Conservation (phyloP, 2,113 vertebrate genomes). For the Hemiscyllium ocellatum region DNA sequence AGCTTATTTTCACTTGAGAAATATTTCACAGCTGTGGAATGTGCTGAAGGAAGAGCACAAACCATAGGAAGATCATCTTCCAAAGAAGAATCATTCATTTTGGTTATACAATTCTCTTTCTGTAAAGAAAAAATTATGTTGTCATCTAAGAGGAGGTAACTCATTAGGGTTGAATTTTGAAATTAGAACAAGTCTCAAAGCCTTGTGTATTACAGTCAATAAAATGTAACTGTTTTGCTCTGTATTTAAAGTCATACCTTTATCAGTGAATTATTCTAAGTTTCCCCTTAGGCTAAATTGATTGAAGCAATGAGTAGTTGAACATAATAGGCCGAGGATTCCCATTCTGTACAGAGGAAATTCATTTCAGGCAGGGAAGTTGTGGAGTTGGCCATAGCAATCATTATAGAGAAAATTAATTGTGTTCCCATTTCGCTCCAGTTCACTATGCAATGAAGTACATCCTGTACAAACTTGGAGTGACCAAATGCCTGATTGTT, state of each 20-base stretch:
- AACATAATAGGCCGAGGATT: neutral
- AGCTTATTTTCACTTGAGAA: slow-evolving; percentile 10
- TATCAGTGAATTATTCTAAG: neutral
- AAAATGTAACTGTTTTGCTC: neutral
- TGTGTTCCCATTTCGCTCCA: neutral
- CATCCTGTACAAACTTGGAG: neutral
- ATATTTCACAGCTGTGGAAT: neutral
- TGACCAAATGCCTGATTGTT: neutral
- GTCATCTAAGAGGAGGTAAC: neutral
- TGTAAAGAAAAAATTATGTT: neutral
- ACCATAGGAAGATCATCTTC: neutral
- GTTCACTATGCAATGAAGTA: neutral
- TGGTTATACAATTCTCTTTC: neutral
- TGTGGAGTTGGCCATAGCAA: neutral
- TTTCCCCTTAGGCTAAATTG: neutral
- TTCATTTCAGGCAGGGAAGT: neutral
- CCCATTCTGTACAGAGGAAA: neutral
- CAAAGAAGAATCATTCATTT: neutral
- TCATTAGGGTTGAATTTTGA: neutral
- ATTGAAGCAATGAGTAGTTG: neutral
- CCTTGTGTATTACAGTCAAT: neutral
- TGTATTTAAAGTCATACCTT: neutral
- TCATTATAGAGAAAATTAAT: neutral
- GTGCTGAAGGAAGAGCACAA: neutral
- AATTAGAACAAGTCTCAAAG: neutral